Conservation (phyloP, 2,888 invertebrate species). For the Trichogramma evanescens region DNA sequence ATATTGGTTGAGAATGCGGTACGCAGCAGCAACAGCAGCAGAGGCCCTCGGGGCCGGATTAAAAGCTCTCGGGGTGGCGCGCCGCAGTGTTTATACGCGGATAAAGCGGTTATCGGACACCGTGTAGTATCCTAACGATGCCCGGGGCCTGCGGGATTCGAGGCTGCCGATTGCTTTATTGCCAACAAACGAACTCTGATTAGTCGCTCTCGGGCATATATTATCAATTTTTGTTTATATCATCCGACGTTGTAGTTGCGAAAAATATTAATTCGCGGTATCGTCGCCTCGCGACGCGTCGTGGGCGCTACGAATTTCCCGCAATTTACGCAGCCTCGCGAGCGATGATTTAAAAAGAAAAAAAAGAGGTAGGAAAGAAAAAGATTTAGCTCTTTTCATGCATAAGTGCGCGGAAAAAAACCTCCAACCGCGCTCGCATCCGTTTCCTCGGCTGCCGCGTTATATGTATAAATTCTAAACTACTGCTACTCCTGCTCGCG, state of each 20-base stretch:
- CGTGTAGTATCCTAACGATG: neutral
- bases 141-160: conserved; percentile 43
- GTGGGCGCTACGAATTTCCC: no score
- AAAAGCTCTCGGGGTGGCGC: conserved; percentile 33
- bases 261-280: no score
- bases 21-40: conserved; percentile 41
- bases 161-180: neutral
- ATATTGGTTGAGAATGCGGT: no score
- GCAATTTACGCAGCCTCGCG: no score
- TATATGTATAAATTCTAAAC: neutral
- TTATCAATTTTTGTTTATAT: no score
- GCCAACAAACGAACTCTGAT: no score
- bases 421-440: neutral
- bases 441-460: neutral
- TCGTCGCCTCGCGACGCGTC: no score
- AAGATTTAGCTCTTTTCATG: neutral
- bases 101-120: no score
- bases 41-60: conserved; percentile 44
- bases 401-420: neutral
- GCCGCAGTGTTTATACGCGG: neutral
- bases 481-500: neutral
- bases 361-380: neutral
- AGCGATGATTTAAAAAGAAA: neutral
- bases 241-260: no score
- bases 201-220: no score